Evolutionary conservation across 2,888 invertebrate genomes (phyloP).

Genomic region (Limnephilus rhombicus): DNA sequence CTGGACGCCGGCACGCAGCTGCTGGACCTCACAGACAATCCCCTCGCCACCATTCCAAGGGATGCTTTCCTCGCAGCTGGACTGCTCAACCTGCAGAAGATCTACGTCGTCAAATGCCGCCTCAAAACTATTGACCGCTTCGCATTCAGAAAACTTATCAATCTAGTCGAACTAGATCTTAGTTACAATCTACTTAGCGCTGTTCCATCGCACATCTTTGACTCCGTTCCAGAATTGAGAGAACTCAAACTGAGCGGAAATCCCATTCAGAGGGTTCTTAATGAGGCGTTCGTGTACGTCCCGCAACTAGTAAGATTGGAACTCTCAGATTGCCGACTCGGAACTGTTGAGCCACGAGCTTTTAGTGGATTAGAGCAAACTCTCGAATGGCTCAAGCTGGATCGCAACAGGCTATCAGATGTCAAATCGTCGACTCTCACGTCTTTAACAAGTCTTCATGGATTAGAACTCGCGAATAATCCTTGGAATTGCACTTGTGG

Average conservation of each 20-base stretch:
- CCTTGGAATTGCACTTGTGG: slow-evolving; percentile 91
- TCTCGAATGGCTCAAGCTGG: slow-evolving; percentile 87
- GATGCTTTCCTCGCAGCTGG: slow-evolving; percentile 87
- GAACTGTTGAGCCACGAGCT: slow-evolving; percentile 82
- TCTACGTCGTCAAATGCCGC: slow-evolving; percentile 85
- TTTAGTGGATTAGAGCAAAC: slow-evolving; percentile 85
- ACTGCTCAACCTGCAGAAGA: slow-evolving; percentile 88
- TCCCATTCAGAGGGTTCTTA: slow-evolving; percentile 83
- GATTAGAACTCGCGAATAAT: slow-evolving; percentile 86
- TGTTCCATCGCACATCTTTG: slow-evolving; percentile 86
- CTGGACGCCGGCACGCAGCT: slow-evolving; percentile 89
- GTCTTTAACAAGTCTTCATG: slow-evolving; percentile 83
- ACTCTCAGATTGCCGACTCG: slow-evolving; percentile 84
- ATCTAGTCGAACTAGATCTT: slow-evolving; percentile 89
- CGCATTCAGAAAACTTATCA: slow-evolving; percentile 87
- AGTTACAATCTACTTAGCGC: slow-evolving; percentile 83
- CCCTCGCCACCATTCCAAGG: slow-evolving; percentile 81
- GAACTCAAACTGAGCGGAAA: slow-evolving; percentile 87
- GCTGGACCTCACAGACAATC: slow-evolving; percentile 87
- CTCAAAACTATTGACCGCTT: slow-evolving; percentile 83
- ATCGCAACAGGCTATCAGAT: slow-evolving; percentile 84
- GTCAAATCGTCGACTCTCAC: slow-evolving; percentile 83
- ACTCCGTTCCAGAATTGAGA: slow-evolving; percentile 84
- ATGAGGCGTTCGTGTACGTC: slow-evolving; percentile 83
- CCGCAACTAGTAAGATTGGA: slow-evolving; percentile 86